Evolutionary conservation across 1,140 invertebrate species (phyloP), one percentile per base, ranked within the genome.

Genomic region (Heliothis subflexa): DNA sequence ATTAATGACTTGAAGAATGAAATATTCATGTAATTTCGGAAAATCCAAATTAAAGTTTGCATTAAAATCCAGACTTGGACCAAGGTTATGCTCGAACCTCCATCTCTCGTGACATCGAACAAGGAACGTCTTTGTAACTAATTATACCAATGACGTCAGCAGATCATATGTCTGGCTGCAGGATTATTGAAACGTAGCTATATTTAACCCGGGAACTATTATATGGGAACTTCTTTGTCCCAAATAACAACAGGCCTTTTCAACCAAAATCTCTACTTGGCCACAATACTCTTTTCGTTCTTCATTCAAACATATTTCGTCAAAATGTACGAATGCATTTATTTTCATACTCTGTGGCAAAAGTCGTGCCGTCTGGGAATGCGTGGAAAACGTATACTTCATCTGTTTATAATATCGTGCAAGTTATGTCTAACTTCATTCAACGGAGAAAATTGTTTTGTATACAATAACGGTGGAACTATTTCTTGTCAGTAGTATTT

Each of bases 91-190:
- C 40, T 40, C 71, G n/a, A 18, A 59, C 28, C 33, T 13, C 52
- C 59, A 9, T 40, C 33, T 18, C 21, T 73, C 7, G 59, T 75
- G 73, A 75, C 73, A 64, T n/a, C 21, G 49, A 62, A 75, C 47
- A 75, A 75, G 45, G 59, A 62, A 64, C 59, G 50, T 64, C 59
- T 11, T 75, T 75, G 73, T 75, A n/a, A 75, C 73, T 75, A 75
- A 75, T 75, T 50, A 64, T 75, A 75, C 47, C 57, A 40, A 25
- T 75, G 73, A 75, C 73, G 73, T 75, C 73, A 62, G 13, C 57
- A 14, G 59, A 75, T 75, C 73, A 75, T 74, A 61, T 75, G 73
- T 75, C 72, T 50, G 72, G 21, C 70, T 61, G 55, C 71, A 14
- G 59, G 73, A 75, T 62, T 75, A 62, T 75, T 62, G 73, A 62